These are phyloP conservation scores for Limosa lapponica DNA, from an alignment of 2,797 vertebrate genomes.

Conservation along the genomic window DNA sequence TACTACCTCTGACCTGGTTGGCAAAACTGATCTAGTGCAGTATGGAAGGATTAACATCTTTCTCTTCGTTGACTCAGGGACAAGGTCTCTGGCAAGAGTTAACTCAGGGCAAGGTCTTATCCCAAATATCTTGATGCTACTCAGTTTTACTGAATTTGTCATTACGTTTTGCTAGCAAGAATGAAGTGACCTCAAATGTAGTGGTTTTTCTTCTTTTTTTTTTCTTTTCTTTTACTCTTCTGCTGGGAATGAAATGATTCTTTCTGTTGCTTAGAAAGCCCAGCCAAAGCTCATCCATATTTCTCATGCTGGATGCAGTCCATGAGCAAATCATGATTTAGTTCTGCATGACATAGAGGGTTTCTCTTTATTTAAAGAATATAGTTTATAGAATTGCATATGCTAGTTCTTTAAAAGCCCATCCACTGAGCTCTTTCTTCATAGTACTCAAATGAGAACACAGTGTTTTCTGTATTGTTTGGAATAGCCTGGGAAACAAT, in stretches of 20 bases:
- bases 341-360: background rate
- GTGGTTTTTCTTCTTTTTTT: too few species aligned
- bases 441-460: constrained; percentile 51
- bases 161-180: background rate
- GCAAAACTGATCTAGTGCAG: background rate
- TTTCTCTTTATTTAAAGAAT: constrained; percentile 40
- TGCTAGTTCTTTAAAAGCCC: constrained; percentile 42
- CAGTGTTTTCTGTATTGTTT: constrained; percentile 68
- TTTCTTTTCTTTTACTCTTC: background rate
- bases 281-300: constrained; percentile 25
- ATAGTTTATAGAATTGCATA: constrained; percentile 25
- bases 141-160: background rate
- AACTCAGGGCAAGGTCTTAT: background rate
- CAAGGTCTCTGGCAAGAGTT: background rate
- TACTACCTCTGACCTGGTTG: constrained; percentile 18
- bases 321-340: background rate
- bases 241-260: background rate
- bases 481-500: constrained; percentile 69
- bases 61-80: background rate
- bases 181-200: background rate
- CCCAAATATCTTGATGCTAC: background rate
- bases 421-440: constrained; percentile 50
- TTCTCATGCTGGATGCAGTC: constrained; percentile 21
- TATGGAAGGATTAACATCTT: background rate
- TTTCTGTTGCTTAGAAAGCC: constrained; percentile 10